phyloP scores from a whole-genome alignment of 1,140 invertebrate species.

The Diorhabda carinulata region DNA sequence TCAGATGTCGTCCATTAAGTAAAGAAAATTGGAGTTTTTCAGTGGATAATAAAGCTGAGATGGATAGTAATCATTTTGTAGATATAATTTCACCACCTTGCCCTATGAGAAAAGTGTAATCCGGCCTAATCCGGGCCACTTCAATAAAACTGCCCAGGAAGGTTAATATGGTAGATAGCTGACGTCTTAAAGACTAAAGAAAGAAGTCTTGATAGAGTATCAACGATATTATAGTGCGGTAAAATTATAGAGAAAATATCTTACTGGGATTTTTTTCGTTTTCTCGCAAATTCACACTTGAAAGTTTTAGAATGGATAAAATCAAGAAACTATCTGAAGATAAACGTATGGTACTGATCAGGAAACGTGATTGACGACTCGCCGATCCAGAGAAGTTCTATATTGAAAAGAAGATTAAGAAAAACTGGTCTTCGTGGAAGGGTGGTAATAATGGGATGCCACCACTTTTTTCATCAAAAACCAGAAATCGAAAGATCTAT shows the following conservation, averaged over 20 bases:
- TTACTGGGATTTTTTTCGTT: not conserved
- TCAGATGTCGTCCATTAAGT: constrained; percentile 2
- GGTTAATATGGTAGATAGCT: constrained; percentile 19
- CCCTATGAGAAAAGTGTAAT: constrained; percentile 10
- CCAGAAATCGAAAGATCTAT: no score
- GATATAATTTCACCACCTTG: constrained; percentile 17
- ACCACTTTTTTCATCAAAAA: no score
- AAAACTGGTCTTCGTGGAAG: no score
- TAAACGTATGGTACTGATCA: no score
- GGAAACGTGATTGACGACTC: no score
- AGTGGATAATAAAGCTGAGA: constrained; percentile 16
- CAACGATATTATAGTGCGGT: constrained; percentile 12
- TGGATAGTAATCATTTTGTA: constrained; percentile 11
- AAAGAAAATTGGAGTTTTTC: constrained; percentile 14
- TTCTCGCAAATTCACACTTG: no score
- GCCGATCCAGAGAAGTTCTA: no score
- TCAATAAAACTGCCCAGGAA: constrained; percentile 22
- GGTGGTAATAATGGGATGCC: no score
- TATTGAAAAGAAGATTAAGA: no score
- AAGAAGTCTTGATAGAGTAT: constrained; percentile 2
- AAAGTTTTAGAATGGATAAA: no score
- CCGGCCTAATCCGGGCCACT: constrained; percentile 18
- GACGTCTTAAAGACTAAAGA: constrained; percentile 19
- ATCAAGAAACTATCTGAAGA: no score
- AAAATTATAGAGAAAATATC: not conserved